Base-by-base conservation (phyloP, 1,140 invertebrate genomes). In the Bradynema listronoti region DNA sequence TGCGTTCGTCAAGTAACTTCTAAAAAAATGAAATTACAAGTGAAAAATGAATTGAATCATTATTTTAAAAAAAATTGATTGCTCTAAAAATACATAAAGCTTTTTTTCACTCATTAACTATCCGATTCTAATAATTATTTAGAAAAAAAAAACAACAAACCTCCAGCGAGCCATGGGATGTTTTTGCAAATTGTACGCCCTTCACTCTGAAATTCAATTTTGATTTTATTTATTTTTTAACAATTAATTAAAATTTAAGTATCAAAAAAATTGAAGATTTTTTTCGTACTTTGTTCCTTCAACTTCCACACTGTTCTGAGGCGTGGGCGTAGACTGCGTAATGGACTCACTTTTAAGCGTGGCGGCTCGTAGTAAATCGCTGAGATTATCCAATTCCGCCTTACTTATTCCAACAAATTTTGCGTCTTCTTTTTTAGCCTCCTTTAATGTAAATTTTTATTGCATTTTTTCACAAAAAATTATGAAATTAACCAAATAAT, bases 311-410 rank as follows among this genome's bases (percentile, higher is more conserved):
- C 19, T 4, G 22, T 43, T 43, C 9, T 19, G 42, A 22, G 42
- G 19, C 3, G 42, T 9, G 27, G 42, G 22, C 42, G 9, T 3
- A 22, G 22, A 27, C 3, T 43, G 19, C 9, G 5, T 32, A 24
- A n/a, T n/a, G n/a, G 47, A 50, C n/a, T 50, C 47, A 19, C 34
- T 50, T 3, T 50, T 50, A 5, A 50, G 47, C 16, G 52, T n/a
- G 4, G 47, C 55, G 33, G 51, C 47, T 29, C 57, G 22, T 2
- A 56, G 49, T 4, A 56, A 4, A 58, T 56, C 55, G 27, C 57
- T 56, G 11, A 56, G 19, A 7, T 58, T n/a, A 29, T 56, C 55
- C 51, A 56, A 6, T 3, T 56, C 51, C 4, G 49, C 4, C 27
- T 56, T 56, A 24, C 4, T 53, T 16, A 56, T 29, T 4, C 47